phyloP scores from a whole-genome alignment of 2,113 vertebrate genomes.

The Columba janthina region DNA sequence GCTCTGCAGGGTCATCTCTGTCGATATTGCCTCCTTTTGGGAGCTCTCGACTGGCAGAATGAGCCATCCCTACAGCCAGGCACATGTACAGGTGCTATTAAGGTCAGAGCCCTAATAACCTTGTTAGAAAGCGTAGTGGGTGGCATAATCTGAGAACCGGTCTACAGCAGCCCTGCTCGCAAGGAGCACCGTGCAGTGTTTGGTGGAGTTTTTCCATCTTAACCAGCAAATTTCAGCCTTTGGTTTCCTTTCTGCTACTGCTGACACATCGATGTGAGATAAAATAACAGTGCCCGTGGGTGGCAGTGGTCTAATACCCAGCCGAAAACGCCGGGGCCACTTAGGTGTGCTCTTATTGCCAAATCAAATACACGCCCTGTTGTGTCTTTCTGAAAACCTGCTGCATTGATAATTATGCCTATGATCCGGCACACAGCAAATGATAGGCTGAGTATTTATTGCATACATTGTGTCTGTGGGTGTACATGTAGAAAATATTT shows the following conservation, averaged over 20 bases:
- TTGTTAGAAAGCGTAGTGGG: conserved; percentile 31
- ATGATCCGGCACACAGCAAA: neutral
- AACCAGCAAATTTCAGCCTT: neutral
- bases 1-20: neutral
- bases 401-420: conserved; percentile 49
- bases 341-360: conserved; percentile 44
- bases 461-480: neutral
- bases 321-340: neutral
- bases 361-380: conserved; percentile 44
- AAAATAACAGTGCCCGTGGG: neutral
- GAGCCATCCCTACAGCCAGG: neutral
- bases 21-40: neutral
- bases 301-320: conserved; percentile 9
- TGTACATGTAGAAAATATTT: conserved; percentile 16
- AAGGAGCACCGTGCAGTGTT: neutral
- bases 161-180: neutral
- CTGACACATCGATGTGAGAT: neutral
- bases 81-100: neutral
- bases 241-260: neutral
- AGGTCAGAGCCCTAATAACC: neutral
- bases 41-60: neutral
- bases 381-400: conserved; percentile 55
- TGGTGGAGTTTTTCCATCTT: neutral
- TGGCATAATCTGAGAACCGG: neutral
- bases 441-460: neutral